phyloP scores from a whole-genome alignment of 2,888 invertebrate genomes.

The Sialis fuliginosa region DNA sequence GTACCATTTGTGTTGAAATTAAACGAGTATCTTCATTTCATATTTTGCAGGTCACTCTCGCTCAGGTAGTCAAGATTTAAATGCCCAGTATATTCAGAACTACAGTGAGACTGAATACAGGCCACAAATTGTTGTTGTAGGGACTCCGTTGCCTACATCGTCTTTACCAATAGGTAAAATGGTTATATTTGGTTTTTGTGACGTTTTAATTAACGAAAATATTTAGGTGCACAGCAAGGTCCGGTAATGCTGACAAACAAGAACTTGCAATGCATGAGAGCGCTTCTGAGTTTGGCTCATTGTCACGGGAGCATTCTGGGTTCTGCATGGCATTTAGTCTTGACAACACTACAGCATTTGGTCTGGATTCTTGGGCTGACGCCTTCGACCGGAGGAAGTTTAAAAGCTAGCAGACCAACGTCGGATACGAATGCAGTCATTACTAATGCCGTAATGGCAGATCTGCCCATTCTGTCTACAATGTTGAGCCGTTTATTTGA shows the following conservation, averaged over 20 bases:
- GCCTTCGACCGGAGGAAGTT: constrained; percentile 84
- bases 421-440: constrained; percentile 73
- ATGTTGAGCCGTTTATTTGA: constrained; percentile 89
- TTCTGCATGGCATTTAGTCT: constrained; percentile 88
- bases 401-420: constrained; percentile 66
- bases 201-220: neutral
- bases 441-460: constrained; percentile 92
- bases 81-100: constrained; percentile 30
- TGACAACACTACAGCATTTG: constrained; percentile 82
- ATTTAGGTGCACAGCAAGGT: constrained; percentile 56
- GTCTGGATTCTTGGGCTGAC: constrained; percentile 94
- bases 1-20: neutral
- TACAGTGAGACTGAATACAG: constrained; percentile 57
- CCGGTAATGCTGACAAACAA: constrained; percentile 94
- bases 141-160: constrained; percentile 81
- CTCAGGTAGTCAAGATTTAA: constrained; percentile 31
- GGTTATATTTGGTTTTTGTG: neutral
- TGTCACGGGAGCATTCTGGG: constrained; percentile 84
- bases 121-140: constrained; percentile 94
- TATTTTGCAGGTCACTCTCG: constrained; percentile 25
- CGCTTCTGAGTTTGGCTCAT: constrained; percentile 74
- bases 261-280: constrained; percentile 92
- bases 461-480: constrained; percentile 75
- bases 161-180: constrained; percentile 47
- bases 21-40: constrained; percentile 3